Evolutionary conservation across 2,113 vertebrate species (phyloP).

Genomic region (Callipepla californica): DNA sequence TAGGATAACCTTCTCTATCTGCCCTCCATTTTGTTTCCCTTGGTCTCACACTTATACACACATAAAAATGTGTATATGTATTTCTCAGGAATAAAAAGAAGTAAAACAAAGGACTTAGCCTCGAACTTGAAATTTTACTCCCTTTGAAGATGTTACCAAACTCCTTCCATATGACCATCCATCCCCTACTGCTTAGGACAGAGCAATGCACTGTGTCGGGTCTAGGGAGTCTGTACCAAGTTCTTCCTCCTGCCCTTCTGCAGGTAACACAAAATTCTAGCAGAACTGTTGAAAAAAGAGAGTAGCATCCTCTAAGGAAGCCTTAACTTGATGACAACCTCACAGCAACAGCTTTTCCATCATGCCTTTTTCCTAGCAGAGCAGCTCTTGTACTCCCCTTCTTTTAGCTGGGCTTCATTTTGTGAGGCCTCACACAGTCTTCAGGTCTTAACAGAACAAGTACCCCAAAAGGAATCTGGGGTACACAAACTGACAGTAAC

Average conservation of each 20-base stretch:
- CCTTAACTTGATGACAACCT: neutral
- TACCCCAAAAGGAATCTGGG: accelerated
- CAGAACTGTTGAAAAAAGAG: neutral
- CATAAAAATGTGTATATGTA: neutral
- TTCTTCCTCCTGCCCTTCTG: neutral
- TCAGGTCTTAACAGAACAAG: neutral
- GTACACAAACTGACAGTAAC: neutral
- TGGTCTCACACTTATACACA: accelerated
- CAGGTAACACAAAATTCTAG: neutral
- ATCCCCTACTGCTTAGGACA: accelerated
- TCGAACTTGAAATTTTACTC: neutral
- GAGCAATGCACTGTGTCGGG: neutral
- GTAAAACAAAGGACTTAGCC: neutral
- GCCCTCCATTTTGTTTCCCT: neutral
- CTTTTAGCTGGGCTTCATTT: neutral
- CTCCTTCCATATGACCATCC: neutral
- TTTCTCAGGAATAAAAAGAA: neutral
- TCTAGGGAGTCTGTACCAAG: accelerated
- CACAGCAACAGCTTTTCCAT: neutral
- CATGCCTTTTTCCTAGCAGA: neutral
- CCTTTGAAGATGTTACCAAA: neutral
- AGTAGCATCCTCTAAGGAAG: neutral
- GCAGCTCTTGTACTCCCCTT: neutral
- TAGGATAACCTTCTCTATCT: neutral
- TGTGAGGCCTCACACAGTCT: neutral